A percentile compares a stretch with the other conserved stretches of the same genome.
Conservation (phyloP, 2,797 vertebrate genomes). For the Buphagus erythrorhynchus region DNA sequence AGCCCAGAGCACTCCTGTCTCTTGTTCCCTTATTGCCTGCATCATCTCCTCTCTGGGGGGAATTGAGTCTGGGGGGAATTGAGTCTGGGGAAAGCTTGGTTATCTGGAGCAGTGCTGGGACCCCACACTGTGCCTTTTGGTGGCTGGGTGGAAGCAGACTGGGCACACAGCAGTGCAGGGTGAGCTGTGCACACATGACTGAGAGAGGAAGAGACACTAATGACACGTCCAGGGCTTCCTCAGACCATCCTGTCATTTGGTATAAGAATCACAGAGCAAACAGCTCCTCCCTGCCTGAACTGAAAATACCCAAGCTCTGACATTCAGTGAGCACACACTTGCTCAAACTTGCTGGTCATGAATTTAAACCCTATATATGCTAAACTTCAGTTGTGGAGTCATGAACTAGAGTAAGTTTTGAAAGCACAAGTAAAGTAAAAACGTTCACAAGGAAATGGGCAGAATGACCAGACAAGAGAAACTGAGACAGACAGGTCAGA, state of each 20-base stretch:
- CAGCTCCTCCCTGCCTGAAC: neutral
- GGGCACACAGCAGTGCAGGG: neutral
- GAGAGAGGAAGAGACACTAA: constrained; percentile 13
- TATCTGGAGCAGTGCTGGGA: neutral
- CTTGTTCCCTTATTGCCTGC: neutral
- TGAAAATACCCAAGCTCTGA: neutral
- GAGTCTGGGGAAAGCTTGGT: neutral
- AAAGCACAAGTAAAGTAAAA: neutral
- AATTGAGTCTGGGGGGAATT: no score
- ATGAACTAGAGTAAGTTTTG: neutral
- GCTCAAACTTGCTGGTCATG: neutral
- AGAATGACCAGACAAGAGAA: neutral
- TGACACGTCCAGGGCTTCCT: constrained; percentile 5
- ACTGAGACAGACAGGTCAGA: neutral
- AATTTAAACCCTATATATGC: neutral
- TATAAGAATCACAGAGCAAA: constrained; percentile 28
- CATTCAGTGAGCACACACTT: neutral
- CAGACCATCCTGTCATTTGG: constrained; percentile 23
- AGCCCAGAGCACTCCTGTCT: neutral
- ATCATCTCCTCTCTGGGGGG: neutral
- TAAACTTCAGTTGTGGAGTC: neutral
- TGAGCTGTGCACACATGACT: neutral
- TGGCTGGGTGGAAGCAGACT: neutral
- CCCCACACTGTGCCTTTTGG: neutral
- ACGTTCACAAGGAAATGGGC: neutral